Base-by-base conservation (phyloP, 1,140 invertebrate genomes). In the Pseudachorutes palmiensis region DNA sequence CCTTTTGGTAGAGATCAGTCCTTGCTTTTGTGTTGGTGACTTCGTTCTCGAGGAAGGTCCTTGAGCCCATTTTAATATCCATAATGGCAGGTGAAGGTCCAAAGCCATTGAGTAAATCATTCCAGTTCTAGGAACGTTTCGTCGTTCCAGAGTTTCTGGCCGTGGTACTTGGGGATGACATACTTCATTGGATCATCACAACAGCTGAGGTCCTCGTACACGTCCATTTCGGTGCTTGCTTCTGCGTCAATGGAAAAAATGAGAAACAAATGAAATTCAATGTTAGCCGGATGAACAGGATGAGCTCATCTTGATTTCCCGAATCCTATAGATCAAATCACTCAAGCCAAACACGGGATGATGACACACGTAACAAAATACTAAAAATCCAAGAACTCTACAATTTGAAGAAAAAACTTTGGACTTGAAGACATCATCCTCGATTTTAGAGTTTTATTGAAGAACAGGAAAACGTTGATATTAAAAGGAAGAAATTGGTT, bases 1-100 rank as follows among this genome's bases (percentile, higher is more conserved):
- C 80, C 75, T 94, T 94, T 71, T 89, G 83, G 75, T 92, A 94
- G 0, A 94, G 81, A 79, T 94, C 91, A 1, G 81, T 73, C 60
- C 92, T 81, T 51, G 77, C 77, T 60, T 76, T 77, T 22, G 72
- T 30, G 55, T 71, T 71, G 24, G 61, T 77, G 0, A 97, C 94
- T 83, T 97, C 94, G 0, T 88, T 88, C 79, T 97, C 94, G 2
- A 97, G 81, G 77, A 97, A 98, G 12, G 94, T 97, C 66, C 91
- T 82, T 0, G 87, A 89, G 19, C 92, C 92, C 83, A 95, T 90
- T 82, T 95, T 95, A 48, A 95, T 89, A 77, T 95, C 92, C 85
- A 95, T 92, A 0, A 66, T 45, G 26, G 36, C 63, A 22, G 64
- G 30, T 28, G 45, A 41, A 22, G 22, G 29, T 22, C 64, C 65